Evolutionary conservation across 53 echinoderm and acorn worm genomes (phyloP).

Genomic region (Holothuria scabra): DNA sequence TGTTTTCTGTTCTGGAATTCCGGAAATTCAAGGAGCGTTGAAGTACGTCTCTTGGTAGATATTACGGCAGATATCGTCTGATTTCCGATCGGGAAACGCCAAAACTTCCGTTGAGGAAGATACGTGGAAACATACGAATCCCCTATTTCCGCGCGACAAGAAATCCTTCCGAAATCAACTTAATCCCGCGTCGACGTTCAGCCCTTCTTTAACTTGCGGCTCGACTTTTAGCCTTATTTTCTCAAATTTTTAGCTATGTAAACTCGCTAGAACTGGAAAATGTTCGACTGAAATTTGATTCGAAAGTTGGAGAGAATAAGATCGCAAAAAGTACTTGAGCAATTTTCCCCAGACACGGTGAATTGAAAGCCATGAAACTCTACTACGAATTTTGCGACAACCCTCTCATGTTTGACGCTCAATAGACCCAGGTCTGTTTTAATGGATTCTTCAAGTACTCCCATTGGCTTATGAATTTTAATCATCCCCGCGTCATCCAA

Average conservation of each 20-base stretch:
- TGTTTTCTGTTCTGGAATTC: slow-evolving; percentile 12
- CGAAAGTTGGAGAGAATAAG: slow-evolving; percentile 3
- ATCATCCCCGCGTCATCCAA: slow-evolving; percentile 25
- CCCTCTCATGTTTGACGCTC: slow-evolving; percentile 2
- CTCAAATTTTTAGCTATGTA: neutral
- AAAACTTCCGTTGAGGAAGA: slow-evolving; percentile 40
- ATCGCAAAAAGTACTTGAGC: slow-evolving; percentile 24
- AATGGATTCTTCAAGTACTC: slow-evolving; percentile 47
- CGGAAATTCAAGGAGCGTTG: slow-evolving; percentile 11
- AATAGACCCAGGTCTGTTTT: slow-evolving; percentile 29
- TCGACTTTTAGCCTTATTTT: no score
- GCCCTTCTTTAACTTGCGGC: no score
- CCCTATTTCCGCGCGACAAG: slow-evolving; percentile 29
- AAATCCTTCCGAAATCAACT: neutral
- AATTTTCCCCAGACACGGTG: slow-evolving; percentile 9
- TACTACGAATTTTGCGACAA: neutral
- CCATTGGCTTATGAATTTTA: slow-evolving; percentile 50
- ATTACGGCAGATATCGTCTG: neutral
- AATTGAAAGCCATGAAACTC: neutral
- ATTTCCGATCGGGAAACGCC: slow-evolving; percentile 41
- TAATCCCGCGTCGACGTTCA: no score
- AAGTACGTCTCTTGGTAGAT: slow-evolving; percentile 16
- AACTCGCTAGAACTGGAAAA: neutral
- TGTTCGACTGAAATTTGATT: slow-evolving; percentile 33
- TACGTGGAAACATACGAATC: neutral